Percentiles rank a stretch among this genome's conserved stretches.
phyloP scores from a whole-genome alignment of 2,113 vertebrate species.

The Trochalopteron elliotii region DNA sequence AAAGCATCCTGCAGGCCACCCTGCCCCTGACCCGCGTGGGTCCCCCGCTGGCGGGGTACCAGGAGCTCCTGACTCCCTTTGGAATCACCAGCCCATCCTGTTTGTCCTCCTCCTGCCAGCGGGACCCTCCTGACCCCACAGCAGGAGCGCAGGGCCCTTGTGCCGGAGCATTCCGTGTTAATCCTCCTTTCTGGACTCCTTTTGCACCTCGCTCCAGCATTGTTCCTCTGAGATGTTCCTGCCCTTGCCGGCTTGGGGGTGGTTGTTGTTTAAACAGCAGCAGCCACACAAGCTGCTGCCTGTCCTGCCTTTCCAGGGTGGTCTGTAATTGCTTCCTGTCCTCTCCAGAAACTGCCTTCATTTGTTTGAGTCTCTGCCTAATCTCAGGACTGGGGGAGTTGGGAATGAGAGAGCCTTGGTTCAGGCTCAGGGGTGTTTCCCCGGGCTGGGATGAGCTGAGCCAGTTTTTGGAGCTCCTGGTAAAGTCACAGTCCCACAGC shows the following conservation, averaged over 20 bases:
- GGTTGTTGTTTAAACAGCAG: conserved; percentile 59
- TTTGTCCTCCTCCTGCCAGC: conserved; percentile 33
- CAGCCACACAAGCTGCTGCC: conserved; percentile 65
- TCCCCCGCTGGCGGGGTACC: not conserved
- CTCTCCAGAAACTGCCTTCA: conserved; percentile 66
- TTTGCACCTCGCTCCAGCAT: not conserved
- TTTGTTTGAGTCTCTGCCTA: conserved; percentile 73
- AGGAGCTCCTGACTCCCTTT: not conserved
- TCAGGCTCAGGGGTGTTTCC: conserved; percentile 17
- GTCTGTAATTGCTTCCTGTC: conserved; percentile 80
- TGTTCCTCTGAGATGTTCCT: conserved; percentile 52
- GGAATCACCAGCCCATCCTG: conserved; percentile 9
- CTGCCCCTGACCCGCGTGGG: conserved; percentile 10
- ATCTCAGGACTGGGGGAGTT: conserved; percentile 31
- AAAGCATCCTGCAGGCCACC: conserved; percentile 35
- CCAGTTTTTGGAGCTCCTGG: not conserved
- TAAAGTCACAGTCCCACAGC: not conserved
- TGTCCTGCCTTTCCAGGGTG: conserved; percentile 70
- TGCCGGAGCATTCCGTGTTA: not conserved
- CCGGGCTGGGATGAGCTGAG: not conserved
- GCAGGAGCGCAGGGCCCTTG: not conserved
- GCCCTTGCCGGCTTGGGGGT: conserved; percentile 27
- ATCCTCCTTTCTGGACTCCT: not conserved
- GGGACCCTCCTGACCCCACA: not conserved
- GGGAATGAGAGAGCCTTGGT: conserved; percentile 1